Conservation (phyloP, 2,888 invertebrate genomes). For the Eugnorisma glareosa region DNA sequence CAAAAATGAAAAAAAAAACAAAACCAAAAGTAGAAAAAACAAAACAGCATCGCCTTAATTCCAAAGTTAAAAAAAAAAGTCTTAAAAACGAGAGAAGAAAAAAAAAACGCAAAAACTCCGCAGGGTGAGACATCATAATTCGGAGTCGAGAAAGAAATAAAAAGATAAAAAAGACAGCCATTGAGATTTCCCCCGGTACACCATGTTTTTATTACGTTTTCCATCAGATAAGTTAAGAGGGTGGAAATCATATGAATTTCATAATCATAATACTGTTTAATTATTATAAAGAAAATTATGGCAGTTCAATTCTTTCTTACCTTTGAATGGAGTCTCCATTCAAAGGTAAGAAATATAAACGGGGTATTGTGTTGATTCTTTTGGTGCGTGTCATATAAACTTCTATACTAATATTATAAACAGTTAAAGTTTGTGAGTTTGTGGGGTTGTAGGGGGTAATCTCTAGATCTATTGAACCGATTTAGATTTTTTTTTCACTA, state of each 20-base stretch:
- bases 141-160: conserved; percentile 74
- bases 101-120: conserved; percentile 62
- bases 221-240: conserved; percentile 79
- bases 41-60: conserved; percentile 62
- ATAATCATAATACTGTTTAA: conserved; percentile 64
- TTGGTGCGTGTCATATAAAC: not conserved
- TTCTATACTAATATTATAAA: no score
- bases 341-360: no score
- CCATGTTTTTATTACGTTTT: conserved; percentile 81
- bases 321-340: conserved; percentile 15
- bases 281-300: conserved; percentile 53
- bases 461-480: no score
- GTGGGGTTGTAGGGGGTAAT: no score
- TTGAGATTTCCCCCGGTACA: conserved; percentile 84
- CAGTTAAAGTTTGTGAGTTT: no score
- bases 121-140: conserved; percentile 76
- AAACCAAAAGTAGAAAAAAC: conserved; percentile 18
- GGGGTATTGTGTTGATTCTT: not conserved
- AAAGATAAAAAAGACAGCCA: conserved; percentile 77
- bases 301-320: conserved; percentile 19
- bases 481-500: no score
- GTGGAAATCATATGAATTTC: conserved; percentile 66
- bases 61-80: conserved; percentile 59
- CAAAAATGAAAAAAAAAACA: conserved; percentile 4
- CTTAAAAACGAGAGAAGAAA: conserved; percentile 58